Evolutionary conservation across 2,888 invertebrate species (phyloP), one percentile per base, ranked within the genome.

Genomic region (Punctoribates punctum): DNA sequence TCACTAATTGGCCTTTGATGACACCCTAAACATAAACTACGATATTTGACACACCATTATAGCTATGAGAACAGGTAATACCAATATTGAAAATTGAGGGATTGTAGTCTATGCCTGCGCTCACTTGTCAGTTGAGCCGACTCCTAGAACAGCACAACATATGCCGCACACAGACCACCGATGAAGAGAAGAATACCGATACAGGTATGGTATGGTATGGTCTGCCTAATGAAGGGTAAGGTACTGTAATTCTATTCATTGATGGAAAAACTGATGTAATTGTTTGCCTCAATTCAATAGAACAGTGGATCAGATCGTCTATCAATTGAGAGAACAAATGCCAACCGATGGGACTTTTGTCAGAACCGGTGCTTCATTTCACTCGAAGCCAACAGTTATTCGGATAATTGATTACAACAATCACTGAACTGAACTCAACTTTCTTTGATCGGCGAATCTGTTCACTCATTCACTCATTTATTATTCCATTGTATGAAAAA

Each of bases 1-100:
- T 42, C 70, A 70, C 70, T 70, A 70, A 70, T 70, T 70, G 70
- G 70, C 42, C 34, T 70, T 38, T 70, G 70, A 70, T 70, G 70
- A 70, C 70, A 70, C 70, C 70, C 70, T 46, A 70, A 70, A 42
- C 46, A 70, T 34, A 42, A 67, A 70, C 70, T 46, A 42, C 70
- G 42, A 42, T 70, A 70, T 70, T 42, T 38, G 70, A 65, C 65
- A 65, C 65, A 15, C n/a, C 3, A 57, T 57, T 34, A 34, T 46
- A 46, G 46, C 8, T 38, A 29, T 70, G 42, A 70, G 42, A 42
- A 70, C 42, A 46, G 42, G 34, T 34, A 65, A 23, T 65, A 23
- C 34, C 34, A n/a, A n/a, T 20, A 65, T 9, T 9, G 25, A 27
- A 29, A 27, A 15, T 25, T 25, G 11, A 57, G 34, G 34, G 34